A percentile compares a stretch with the other conserved stretches of the same genome.
Conservation (phyloP, 2,888 invertebrate genomes). For the Dolichomitus sp. region DNA sequence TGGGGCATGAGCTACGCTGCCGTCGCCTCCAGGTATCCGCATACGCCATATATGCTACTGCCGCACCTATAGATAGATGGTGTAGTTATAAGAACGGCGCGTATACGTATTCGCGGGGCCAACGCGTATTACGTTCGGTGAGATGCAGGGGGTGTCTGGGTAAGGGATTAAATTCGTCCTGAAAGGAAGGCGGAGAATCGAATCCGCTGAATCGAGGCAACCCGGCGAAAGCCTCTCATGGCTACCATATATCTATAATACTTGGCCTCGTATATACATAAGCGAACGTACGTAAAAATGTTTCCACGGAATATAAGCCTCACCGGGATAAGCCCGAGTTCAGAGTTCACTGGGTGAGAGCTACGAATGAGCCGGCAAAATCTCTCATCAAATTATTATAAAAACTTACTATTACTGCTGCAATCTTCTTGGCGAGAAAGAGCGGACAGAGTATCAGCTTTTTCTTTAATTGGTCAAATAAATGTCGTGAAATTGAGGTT, state of each 20-base stretch:
- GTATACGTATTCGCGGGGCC: conserved; percentile 38
- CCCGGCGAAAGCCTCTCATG: conserved; percentile 49
- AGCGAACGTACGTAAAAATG: conserved; percentile 51
- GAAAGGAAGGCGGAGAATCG: conserved; percentile 65
- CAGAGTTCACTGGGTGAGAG: conserved; percentile 13
- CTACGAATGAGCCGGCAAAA: conserved; percentile 22
- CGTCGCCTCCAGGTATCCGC: conserved; percentile 15
- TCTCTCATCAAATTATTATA: conserved; percentile 40
- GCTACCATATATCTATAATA: conserved; percentile 50
- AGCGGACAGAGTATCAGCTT: background rate
- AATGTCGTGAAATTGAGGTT: conserved; percentile 45
- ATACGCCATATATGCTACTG: conserved; percentile 12
- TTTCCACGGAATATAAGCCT: conserved; percentile 43
- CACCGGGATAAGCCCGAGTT: conserved; percentile 39
- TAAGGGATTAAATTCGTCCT: conserved; percentile 68
- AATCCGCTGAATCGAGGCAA: conserved; percentile 66
- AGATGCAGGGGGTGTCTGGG: conserved; percentile 63
- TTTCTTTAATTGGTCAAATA: conserved; percentile 31
- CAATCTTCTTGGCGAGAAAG: background rate
- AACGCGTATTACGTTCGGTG: conserved; percentile 50
- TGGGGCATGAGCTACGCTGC: conserved; percentile 33
- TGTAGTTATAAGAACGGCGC: conserved; percentile 31
- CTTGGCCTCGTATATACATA: background rate
- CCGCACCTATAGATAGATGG: conserved; percentile 28
- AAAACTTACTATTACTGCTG: conserved; percentile 21